Percentiles rank a stretch among this genome's conserved stretches.
phyloP scores from a whole-genome alignment of 2,113 vertebrate genomes.

The Xiphorhynchus elegans region DNA sequence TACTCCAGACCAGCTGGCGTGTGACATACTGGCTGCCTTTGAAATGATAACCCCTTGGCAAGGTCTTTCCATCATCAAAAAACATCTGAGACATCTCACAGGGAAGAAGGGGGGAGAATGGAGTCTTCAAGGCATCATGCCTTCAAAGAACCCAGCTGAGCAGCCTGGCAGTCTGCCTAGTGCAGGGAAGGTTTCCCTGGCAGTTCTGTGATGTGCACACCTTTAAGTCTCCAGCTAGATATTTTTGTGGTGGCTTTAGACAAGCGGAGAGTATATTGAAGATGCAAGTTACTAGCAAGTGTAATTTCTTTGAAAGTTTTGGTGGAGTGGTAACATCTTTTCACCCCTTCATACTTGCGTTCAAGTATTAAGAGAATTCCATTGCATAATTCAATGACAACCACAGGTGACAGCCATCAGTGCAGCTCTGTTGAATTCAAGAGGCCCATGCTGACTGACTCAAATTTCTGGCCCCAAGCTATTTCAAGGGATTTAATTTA shows the following conservation, averaged over 20 bases:
- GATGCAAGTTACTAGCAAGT: neutral
- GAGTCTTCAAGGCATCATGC: neutral
- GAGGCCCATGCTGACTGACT: neutral
- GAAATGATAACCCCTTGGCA: neutral
- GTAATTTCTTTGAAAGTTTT: neutral
- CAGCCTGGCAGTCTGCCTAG: neutral
- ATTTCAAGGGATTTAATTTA: slow-evolving; percentile 6
- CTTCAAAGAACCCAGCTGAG: slow-evolving; percentile 14
- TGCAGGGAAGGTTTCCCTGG: neutral
- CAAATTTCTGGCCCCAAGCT: neutral
- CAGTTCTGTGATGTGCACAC: neutral
- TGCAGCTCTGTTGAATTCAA: neutral
- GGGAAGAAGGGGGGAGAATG: neutral
- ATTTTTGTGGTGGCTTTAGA: neutral
- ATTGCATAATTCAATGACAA: neutral
- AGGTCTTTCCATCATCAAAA: neutral
- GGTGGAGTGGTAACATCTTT: neutral
- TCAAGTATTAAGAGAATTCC: neutral
- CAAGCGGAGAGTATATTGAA: neutral
- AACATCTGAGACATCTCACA: neutral
- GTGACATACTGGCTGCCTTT: neutral
- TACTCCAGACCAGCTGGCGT: neutral
- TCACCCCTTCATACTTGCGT: neutral
- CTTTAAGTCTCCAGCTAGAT: neutral
- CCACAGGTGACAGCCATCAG: neutral